Evolutionary conservation across 2,888 invertebrate species (phyloP), one percentile per base, ranked within the genome.

Genomic region (Pseudococcus jackbeardsleyi): DNA sequence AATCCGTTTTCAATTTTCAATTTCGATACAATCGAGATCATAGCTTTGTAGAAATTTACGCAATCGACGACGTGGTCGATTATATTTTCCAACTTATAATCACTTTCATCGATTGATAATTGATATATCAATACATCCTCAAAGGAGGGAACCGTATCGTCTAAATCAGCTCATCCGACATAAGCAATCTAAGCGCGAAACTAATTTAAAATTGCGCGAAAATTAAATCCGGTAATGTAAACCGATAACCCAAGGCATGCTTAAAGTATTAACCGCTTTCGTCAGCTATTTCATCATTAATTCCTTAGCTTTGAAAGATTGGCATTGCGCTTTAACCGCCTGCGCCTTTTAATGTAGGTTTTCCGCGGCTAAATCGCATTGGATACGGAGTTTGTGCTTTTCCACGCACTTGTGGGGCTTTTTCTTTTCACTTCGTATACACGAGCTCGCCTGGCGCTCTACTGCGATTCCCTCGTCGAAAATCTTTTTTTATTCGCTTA

Each of bases 201-300:
- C 79, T 82, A 82, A 82, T 82, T 82, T 82, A 82, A 82, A 82
- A 82, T 82, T 82, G 79, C 79, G 79, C 46, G 79, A 82, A 82
- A 82, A 82, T 82, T 46, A 82, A 82, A 82, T 46, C 79, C 79
- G 19, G 79, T 33, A 82, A 82, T 82, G 46, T 46, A 19, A 82
- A 82, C 19, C 79, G 79, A 82, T 82, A 82, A 82, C 79, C 79
- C 22, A 46, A n/a, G 79, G 46, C 19, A 82, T 82, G 6, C 19
- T 72, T 46, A 82, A 39, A 26, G 46, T 82, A 82, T 82, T 46
- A 82, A 82, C 46, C 46, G 33, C 79, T 82, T 82, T 82, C 79
- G 17, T 82, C 79, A 46, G 72, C 33, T 82, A 82, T 82, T 82
- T 82, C 79, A 82, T 82, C 79, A 82, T 82, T 82, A 82, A 46